Conservation (phyloP, 1,140 invertebrate species). For the Lucilia cuprina region DNA sequence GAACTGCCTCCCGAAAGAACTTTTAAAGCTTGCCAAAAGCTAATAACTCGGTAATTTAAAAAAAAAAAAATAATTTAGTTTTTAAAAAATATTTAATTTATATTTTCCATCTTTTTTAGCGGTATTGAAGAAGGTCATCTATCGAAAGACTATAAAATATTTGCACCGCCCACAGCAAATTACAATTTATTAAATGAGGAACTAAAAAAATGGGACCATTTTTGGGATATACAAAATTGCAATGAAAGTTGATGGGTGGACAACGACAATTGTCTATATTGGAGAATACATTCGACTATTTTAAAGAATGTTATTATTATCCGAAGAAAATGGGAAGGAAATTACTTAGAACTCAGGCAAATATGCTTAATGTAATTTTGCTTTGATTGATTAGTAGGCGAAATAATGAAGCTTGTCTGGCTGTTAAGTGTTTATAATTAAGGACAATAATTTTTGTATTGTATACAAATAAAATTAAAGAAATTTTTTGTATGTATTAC, state of each 20-base stretch:
- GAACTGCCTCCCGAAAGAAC: slow-evolving; percentile 55
- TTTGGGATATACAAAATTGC: not conserved
- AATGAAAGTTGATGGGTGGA: not conserved
- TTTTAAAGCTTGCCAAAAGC: slow-evolving; percentile 55
- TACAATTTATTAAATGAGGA: slow-evolving; percentile 42
- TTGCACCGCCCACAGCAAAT: slow-evolving; percentile 55
- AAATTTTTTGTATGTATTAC: too few species aligned
- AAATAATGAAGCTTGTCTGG: too few species aligned
- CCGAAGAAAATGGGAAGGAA: too few species aligned
- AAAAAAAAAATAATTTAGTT: not conserved
- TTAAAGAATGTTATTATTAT: too few species aligned
- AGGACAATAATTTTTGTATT: not conserved
- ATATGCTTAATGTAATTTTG: not conserved
- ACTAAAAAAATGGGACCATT: slow-evolving; percentile 41
- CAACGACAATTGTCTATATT: not conserved
- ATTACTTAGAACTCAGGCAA: too few species aligned
- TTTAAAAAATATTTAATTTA: not conserved
- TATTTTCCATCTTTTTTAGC: slow-evolving; percentile 39
- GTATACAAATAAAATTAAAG: not conserved
- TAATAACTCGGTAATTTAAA: slow-evolving; percentile 52
- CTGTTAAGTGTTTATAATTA: not conserved
- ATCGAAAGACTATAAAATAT: slow-evolving; percentile 62
- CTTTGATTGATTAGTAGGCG: not conserved
- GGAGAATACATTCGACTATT: too few species aligned
- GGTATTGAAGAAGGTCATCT: slow-evolving; percentile 64